A percentile compares a stretch with the other conserved stretches of the same genome.
Evolutionary conservation across 1,140 invertebrate species (phyloP).

Genomic region (Philotrypesis tridentata): DNA sequence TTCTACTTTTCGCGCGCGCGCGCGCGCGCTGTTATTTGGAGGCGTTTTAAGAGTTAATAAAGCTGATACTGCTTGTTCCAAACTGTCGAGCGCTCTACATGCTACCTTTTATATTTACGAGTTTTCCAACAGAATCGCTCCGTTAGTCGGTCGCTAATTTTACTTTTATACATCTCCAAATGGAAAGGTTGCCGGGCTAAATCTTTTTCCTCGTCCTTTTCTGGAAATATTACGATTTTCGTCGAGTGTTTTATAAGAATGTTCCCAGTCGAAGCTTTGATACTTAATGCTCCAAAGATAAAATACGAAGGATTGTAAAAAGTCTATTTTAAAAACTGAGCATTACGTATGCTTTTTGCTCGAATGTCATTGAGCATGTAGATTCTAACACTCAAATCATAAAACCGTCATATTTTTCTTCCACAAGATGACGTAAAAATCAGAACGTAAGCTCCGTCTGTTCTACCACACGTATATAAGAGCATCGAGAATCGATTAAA

Average conservation of each 20-base stretch:
- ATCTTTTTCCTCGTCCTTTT: too few species aligned
- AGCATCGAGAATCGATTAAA: background rate
- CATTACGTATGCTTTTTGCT: background rate
- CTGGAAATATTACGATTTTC: background rate
- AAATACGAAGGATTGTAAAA: too few species aligned
- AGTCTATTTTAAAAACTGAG: too few species aligned
- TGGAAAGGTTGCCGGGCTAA: background rate
- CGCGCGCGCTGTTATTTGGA: background rate
- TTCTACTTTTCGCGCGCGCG: background rate
- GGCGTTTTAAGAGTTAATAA: background rate
- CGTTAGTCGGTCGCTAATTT: background rate
- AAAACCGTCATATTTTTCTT: background rate
- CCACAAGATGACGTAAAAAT: background rate
- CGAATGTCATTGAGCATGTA: background rate
- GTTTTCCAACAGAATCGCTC: background rate
- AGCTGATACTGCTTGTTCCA: background rate
- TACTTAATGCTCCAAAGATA: too few species aligned
- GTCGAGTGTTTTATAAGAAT: background rate
- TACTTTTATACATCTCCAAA: background rate
- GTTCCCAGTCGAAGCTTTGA: background rate
- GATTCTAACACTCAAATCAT: background rate
- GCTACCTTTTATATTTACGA: too few species aligned
- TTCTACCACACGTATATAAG: background rate
- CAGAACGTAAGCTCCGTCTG: background rate
- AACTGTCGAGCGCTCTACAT: background rate